Evolutionary conservation across 2,797 vertebrate genomes (phyloP), one percentile per base, ranked within the genome.

Genomic region (Argentina silus): DNA sequence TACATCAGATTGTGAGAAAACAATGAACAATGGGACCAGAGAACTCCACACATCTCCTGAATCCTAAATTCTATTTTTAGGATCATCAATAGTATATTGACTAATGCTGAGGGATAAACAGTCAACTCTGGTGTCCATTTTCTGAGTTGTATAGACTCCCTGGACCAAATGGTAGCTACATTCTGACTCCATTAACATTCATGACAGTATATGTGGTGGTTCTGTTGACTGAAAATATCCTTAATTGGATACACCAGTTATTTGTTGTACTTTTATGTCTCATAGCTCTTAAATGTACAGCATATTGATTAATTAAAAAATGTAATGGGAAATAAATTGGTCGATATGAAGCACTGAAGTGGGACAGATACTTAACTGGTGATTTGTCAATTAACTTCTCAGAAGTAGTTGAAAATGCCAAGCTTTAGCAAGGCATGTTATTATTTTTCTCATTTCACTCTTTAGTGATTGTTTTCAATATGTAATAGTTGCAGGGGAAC

Each of bases 381-480:
- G 43, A 78, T 73, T 72, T 65, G 61, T 69, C 70, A 65, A 81
- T 81, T 70, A 70, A 55, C 77, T 70, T 73, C 70, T 73, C 53
- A 78, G 73, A 80, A 70, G 23, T n/a, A 53, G 59, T 69, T 48
- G 64, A 80, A 78, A 80, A 83, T 68, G 63, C 71, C 73, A 73
- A n/a, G 47, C 60, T 57, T 55, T 8, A 8, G 63, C 70, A 71
- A 71, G 60, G 68, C 73, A 66, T 42, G 17, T 76, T 71, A 78
- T 80, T 63, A 73, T 71, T 73, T 78, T 36, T 71, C 9, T 59
- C 21, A 59, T 67, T 70, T 69, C 45, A 70, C 63, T 45, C 44
- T 61, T 47, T 23, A 15, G 63, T 23, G 44, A 12, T 48, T 48
- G 19, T 17, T 63, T 59, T 27, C 53, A 53, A 62, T 21, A 61